A percentile compares a stretch with the other conserved stretches of the same genome.
Conservation (phyloP, 2,113 vertebrate species). For the Stigmatopora nigra region DNA sequence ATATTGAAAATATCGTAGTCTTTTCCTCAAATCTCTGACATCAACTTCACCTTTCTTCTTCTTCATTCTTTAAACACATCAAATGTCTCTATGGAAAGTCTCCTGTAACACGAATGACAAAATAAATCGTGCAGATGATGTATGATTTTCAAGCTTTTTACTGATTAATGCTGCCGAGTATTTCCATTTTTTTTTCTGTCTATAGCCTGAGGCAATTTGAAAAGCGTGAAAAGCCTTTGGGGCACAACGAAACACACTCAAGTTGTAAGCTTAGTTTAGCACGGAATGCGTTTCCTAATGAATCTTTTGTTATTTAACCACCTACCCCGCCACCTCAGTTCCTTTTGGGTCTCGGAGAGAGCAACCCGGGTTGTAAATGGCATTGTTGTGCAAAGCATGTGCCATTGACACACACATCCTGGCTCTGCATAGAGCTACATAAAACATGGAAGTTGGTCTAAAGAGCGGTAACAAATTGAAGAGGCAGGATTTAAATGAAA, state of each 20-base stretch:
- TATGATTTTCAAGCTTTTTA: conserved; percentile 53
- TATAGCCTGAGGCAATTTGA: conserved; percentile 47
- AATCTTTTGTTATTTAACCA: conserved; percentile 43
- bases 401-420: conserved; percentile 66
- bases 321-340: conserved; percentile 14
- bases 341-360: conserved; percentile 59
- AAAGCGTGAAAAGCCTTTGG: conserved; percentile 55
- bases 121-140: conserved; percentile 31
- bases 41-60: neutral
- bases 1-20: neutral
- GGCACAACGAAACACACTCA: conserved; percentile 59
- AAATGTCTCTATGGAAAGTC: conserved; percentile 33
- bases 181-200: conserved; percentile 38
- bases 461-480: conserved; percentile 55
- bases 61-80: conserved; percentile 22
- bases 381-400: conserved; percentile 65
- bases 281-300: conserved; percentile 45
- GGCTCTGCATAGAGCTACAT: conserved; percentile 55
- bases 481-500: conserved; percentile 49
- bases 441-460: conserved; percentile 71
- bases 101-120: conserved; percentile 36
- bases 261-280: conserved; percentile 42
- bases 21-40: neutral
- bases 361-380: conserved; percentile 65
- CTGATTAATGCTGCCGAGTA: conserved; percentile 57